Evolutionary conservation across 2,113 vertebrate genomes (phyloP), one percentile per base, ranked within the genome.

Genomic region (Jacana jacana): DNA sequence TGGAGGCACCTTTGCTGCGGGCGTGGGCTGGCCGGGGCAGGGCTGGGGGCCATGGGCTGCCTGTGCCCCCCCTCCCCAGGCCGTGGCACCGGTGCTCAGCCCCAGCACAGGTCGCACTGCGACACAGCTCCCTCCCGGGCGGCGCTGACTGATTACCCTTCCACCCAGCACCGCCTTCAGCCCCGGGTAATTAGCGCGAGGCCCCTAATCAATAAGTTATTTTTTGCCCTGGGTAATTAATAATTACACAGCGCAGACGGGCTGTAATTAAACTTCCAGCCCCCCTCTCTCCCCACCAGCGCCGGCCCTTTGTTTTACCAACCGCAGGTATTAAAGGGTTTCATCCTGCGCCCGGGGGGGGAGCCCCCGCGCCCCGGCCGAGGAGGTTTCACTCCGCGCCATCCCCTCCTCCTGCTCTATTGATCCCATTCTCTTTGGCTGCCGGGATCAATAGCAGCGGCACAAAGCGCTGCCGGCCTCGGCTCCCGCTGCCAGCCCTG

Each of bases 191-290:
- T 98, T 98, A 98, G 98, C 91, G 27, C 75, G 17, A 96, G 84
- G 97, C 81, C 96, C 69, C 96, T 97, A 97, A 98, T 98, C 98
- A 96, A 98, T 98, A 98, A 97, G 97, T 98, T 98, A 98, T 98
- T 98, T 98, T 98, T 98, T 97, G 97, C 98, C 68, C 15, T 77
- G 94, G 92, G 96, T 98, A 98, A 98, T 98, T 98, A 98, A 98
- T 98, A 98, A 98, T 98, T 97, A 98, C 93, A 94, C 95, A 96
- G 96, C 96, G 28, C 95, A 97, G 95, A 93, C 91, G 79, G 96
- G 89, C 91, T 96, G 97, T 98, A 98, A 98, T 98, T 98, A 98
- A 98, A 97, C 97, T 97, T 96, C 95, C 97, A 87, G 93, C 96
- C 94, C 28, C 57, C 63, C 46, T 46, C 93, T 96, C 95, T 92